Conservation (phyloP, 2,888 invertebrate species). For the Dasypogon diadema region DNA sequence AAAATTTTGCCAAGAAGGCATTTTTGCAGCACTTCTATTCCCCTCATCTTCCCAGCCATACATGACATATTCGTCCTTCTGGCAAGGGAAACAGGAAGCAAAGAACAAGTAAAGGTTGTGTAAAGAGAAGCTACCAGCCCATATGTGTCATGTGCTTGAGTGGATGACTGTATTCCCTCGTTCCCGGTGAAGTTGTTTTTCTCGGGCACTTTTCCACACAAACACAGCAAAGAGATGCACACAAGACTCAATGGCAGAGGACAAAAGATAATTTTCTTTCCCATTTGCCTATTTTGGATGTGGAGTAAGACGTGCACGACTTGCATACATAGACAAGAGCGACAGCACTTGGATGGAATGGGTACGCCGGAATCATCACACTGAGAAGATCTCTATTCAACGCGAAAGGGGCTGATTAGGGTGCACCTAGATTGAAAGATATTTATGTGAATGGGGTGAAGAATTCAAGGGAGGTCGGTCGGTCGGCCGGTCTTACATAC, state of each 20-base stretch:
- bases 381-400: background rate
- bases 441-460: constrained; percentile 39
- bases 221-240: background rate
- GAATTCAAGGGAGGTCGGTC: constrained; percentile 18
- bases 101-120: background rate
- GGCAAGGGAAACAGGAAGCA: constrained; percentile 12
- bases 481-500: background rate
- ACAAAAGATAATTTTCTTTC: constrained; percentile 30
- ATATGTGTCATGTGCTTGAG: background rate
- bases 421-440: constrained; percentile 26
- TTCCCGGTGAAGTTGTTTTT: background rate
- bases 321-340: background rate
- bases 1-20: constrained; percentile 2
- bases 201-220: constrained; percentile 6
- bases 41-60: background rate
- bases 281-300: constrained; percentile 8
- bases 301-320: no score
- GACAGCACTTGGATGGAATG: background rate
- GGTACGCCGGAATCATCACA: background rate
- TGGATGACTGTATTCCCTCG: background rate
- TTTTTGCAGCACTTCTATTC: background rate
- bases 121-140: background rate
- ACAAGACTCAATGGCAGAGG: constrained; percentile 14
- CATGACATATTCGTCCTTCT: background rate
- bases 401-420: constrained; percentile 34